A percentile compares a stretch with the other conserved stretches of the same genome.
These are phyloP conservation scores for Scaptomyza tumidula DNA, from an alignment of 2,888 invertebrate genomes.

Conservation along the genomic window DNA sequence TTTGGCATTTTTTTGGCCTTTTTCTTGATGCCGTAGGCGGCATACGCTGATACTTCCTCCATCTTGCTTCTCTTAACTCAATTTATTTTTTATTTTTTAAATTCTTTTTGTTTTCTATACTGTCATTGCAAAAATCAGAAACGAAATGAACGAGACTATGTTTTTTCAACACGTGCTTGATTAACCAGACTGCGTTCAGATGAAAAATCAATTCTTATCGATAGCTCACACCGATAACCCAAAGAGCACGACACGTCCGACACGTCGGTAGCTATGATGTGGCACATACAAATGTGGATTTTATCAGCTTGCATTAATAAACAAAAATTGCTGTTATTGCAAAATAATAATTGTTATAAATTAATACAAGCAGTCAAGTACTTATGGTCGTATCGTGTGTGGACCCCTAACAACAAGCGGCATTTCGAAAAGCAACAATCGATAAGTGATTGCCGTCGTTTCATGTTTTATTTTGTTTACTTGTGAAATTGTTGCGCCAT, in stretches of 20 bases:
- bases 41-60: constrained; percentile 29
- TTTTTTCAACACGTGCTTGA: neutral
- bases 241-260: neutral
- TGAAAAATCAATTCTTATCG: neutral
- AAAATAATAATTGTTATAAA: neutral
- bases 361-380: neutral
- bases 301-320: neutral
- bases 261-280: neutral
- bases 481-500: constrained; percentile 51
- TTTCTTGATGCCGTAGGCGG: constrained; percentile 9
- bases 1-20: neutral
- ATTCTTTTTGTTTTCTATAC: neutral
- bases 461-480: constrained; percentile 21
- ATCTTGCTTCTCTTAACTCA: neutral
- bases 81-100: neutral
- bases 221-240: neutral
- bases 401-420: neutral
- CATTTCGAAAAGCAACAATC: constrained; percentile 1
- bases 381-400: constrained; percentile 1
- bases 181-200: neutral
- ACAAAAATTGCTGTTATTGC: neutral
- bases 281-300: neutral
- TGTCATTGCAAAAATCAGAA: neutral
- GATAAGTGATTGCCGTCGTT: constrained; percentile 22
- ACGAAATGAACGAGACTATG: neutral